Percentiles rank a stretch among this genome's conserved stretches.
These are phyloP conservation scores for Macheiramphus alcinus DNA, from an alignment of 2,113 vertebrate genomes.

Conservation along the genomic window DNA sequence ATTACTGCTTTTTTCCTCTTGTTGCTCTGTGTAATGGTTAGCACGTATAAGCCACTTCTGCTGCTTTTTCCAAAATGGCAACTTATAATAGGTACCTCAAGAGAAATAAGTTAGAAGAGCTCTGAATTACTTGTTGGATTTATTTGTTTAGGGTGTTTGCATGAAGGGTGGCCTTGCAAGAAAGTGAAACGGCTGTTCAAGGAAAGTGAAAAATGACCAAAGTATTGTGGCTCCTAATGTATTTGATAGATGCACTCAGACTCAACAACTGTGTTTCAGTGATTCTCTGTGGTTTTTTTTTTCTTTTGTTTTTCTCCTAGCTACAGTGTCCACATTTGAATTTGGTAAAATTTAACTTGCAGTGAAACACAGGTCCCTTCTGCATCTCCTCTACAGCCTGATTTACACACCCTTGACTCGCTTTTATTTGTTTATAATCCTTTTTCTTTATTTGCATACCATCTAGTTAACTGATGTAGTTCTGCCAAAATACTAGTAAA, in stretches of 20 bases:
- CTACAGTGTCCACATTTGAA: not conserved
- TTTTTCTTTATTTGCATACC: not conserved
- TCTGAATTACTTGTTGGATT: not conserved
- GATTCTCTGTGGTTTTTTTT: not conserved
- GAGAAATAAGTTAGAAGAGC: not conserved
- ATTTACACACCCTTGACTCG: not conserved
- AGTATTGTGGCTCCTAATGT: not conserved
- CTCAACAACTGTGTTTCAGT: not conserved
- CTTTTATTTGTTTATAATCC: not conserved
- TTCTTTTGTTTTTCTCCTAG: not conserved
- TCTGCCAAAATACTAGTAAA: not conserved
- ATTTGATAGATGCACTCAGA: slow-evolving; percentile 1
- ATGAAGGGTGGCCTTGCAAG: not conserved
- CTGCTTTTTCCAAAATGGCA: not conserved
- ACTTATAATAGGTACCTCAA: not conserved
- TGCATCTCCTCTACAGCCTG: not conserved
- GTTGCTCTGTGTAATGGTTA: not conserved
- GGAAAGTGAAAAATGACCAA: not conserved
- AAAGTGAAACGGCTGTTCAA: not conserved
- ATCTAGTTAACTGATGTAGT: not conserved
- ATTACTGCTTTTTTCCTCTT: not conserved
- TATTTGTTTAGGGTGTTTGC: not conserved
- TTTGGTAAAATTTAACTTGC: not conserved
- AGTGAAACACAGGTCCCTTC: not conserved
- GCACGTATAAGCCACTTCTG: not conserved